Conservation (phyloP, 2,797 vertebrate species). For the Pachyuromys duprasi region DNA sequence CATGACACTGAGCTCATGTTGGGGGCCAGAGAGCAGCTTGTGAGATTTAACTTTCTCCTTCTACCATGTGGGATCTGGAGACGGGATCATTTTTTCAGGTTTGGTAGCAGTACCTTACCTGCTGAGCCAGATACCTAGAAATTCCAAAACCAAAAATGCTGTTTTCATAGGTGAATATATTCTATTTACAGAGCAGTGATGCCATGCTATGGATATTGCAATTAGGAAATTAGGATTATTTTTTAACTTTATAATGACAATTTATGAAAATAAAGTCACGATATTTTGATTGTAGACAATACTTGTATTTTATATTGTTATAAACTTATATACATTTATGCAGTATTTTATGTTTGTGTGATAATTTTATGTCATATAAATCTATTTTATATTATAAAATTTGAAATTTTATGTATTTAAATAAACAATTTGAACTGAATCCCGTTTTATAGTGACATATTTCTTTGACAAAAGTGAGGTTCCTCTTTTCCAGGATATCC, state of each 20-base stretch:
- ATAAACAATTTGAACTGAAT: neutral
- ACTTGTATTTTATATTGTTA: neutral
- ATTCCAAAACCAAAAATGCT: neutral
- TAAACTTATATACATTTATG: neutral
- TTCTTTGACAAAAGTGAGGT: slow-evolving; percentile 57
- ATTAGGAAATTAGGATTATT: neutral
- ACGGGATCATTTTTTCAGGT: neutral
- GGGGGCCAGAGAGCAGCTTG: neutral
- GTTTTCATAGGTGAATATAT: neutral
- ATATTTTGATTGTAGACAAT: slow-evolving; percentile 4
- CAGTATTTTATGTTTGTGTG: neutral
- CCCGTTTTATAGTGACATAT: neutral
- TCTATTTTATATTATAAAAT: neutral
- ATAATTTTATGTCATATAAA: neutral
- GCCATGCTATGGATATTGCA: neutral
- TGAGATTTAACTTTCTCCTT: neutral
- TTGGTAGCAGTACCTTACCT: neutral
- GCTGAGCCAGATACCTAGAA: neutral
- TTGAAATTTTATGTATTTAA: neutral
- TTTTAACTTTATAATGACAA: neutral
- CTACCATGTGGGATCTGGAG: neutral
- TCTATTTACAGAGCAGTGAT: slow-evolving; percentile 1
- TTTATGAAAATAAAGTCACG: slow-evolving; percentile 33
- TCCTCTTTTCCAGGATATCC: neutral
- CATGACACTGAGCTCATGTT: neutral